These are phyloP conservation scores for Phoeniculus purpureus DNA, from an alignment of 2,797 vertebrate species.

Conservation along the genomic window DNA sequence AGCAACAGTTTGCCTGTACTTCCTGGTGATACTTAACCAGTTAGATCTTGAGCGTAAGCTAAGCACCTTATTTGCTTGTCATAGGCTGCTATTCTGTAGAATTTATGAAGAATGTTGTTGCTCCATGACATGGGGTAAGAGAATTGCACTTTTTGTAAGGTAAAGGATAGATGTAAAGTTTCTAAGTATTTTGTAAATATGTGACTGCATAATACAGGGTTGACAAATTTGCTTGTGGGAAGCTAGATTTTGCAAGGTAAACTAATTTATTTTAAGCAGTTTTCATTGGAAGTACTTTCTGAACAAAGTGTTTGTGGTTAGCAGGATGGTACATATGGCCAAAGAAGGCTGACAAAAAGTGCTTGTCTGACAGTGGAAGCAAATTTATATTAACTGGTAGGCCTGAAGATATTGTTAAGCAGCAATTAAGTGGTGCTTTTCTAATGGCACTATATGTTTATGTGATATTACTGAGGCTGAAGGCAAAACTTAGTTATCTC, in stretches of 20 bases:
- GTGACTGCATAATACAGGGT: slow-evolving; percentile 84
- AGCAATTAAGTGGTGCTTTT: slow-evolving; percentile 47
- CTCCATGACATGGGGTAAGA: slow-evolving; percentile 79
- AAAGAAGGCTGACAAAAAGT: slow-evolving; percentile 68
- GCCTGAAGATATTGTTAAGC: slow-evolving; percentile 68
- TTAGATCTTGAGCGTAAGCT: slow-evolving; percentile 86
- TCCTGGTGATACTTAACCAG: slow-evolving; percentile 74
- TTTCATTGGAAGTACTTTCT: slow-evolving; percentile 78
- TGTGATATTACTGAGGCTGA: slow-evolving; percentile 17
- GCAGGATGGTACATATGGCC: slow-evolving; percentile 67
- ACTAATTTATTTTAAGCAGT: slow-evolving; percentile 82
- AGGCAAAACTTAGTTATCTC: slow-evolving; percentile 49
- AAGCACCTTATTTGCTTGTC: slow-evolving; percentile 97
- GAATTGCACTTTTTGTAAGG: slow-evolving; percentile 90
- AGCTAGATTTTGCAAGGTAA: slow-evolving; percentile 90
- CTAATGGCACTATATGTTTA: slow-evolving; percentile 33
- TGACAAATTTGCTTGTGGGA: slow-evolving; percentile 64
- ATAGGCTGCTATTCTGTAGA: slow-evolving; percentile 99
- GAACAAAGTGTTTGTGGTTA: slow-evolving; percentile 47
- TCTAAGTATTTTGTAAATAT: slow-evolving; percentile 88
- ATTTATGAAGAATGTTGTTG: slow-evolving; percentile 96
- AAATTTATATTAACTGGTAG: slow-evolving; percentile 52
- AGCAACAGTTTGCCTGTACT: slow-evolving; percentile 58
- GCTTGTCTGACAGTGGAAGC: slow-evolving; percentile 71
- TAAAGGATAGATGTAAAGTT: slow-evolving; percentile 84